Percentiles rank a stretch among this genome's conserved stretches.
These are phyloP conservation scores for Intellagama lesueurii DNA, from an alignment of 2,797 vertebrate species.

Conservation along the genomic window DNA sequence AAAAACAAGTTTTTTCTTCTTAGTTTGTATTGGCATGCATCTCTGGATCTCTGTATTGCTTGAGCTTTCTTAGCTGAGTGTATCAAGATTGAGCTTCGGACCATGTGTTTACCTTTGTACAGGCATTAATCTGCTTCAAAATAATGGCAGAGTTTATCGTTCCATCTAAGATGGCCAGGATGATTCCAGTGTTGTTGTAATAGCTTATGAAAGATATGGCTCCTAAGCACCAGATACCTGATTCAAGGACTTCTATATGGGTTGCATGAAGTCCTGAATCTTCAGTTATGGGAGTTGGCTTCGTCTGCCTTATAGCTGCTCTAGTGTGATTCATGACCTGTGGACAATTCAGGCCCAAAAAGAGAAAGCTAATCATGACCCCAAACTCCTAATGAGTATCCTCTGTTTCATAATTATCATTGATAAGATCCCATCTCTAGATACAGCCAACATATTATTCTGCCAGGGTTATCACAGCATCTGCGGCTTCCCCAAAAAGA, in stretches of 20 bases:
- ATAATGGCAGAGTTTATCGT: neutral
- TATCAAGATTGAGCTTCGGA: neutral
- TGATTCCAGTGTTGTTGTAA: neutral
- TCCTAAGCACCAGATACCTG: neutral
- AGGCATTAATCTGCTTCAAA: neutral
- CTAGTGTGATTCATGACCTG: neutral
- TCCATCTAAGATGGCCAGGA: neutral
- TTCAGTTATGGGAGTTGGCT: neutral
- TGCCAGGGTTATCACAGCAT: too few relatives aligned
- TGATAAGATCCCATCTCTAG: too few relatives aligned
- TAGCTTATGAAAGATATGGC: neutral
- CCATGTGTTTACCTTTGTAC: neutral
- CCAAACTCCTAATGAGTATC: too few relatives aligned
- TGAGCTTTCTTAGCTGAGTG: neutral
- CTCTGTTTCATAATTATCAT: too few relatives aligned
- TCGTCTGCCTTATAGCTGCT: neutral
- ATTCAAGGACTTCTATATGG: neutral
- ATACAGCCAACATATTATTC: too few relatives aligned
- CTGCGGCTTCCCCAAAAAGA: too few relatives aligned
- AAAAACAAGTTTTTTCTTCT: too few relatives aligned
- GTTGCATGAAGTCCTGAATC: neutral
- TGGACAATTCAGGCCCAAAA: neutral
- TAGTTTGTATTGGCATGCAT: neutral
- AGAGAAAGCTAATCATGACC: too few relatives aligned
- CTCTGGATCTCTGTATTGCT: neutral